A percentile compares a stretch with the other conserved stretches of the same genome.
Conservation (phyloP, 1,140 invertebrate species). For the Liolophura sinensis region DNA sequence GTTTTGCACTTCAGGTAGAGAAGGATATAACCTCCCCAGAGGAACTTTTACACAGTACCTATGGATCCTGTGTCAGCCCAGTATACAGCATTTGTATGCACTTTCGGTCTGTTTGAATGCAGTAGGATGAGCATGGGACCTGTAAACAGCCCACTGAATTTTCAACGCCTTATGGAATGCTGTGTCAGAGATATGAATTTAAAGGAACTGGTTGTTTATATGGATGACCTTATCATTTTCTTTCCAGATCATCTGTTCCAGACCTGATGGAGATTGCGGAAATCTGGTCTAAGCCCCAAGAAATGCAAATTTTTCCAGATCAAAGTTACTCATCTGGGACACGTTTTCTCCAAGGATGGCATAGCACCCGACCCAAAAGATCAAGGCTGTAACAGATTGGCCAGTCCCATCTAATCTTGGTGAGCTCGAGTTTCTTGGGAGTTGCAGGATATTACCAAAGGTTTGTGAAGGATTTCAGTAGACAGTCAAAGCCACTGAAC, state of each 20-base stretch:
- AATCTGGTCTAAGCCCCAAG: slow-evolving; percentile 17
- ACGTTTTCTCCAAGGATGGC: slow-evolving; percentile 28
- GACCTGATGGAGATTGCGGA: slow-evolving; percentile 26
- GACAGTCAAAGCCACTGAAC: no score
- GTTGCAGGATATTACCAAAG: slow-evolving; percentile 1
- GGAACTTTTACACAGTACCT: slow-evolving; percentile 60
- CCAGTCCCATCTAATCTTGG: slow-evolving; percentile 33
- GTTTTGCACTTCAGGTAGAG: no score
- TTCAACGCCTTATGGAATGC: slow-evolving; percentile 35
- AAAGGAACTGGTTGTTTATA: slow-evolving; percentile 21
- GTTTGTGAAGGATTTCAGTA: slow-evolving; percentile 12
- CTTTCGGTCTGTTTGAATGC: slow-evolving; percentile 26
- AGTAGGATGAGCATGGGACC: slow-evolving; percentile 31
- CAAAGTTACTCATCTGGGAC: slow-evolving; percentile 35
- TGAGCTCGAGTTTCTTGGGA: slow-evolving; percentile 41
- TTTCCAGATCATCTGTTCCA: slow-evolving; percentile 15
- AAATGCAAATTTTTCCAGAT: slow-evolving; percentile 51
- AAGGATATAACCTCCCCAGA: no score
- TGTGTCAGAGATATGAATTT: slow-evolving; percentile 21
- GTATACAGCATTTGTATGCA: slow-evolving; percentile 24
- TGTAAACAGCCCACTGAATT: slow-evolving; percentile 28
- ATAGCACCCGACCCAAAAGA: slow-evolving; percentile 37
- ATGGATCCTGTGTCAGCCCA: slow-evolving; percentile 34
- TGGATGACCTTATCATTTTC: slow-evolving; percentile 34
- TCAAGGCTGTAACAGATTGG: slow-evolving; percentile 30